Base-by-base conservation (phyloP, 2,113 vertebrate species). In the Clarias batrachus region DNA sequence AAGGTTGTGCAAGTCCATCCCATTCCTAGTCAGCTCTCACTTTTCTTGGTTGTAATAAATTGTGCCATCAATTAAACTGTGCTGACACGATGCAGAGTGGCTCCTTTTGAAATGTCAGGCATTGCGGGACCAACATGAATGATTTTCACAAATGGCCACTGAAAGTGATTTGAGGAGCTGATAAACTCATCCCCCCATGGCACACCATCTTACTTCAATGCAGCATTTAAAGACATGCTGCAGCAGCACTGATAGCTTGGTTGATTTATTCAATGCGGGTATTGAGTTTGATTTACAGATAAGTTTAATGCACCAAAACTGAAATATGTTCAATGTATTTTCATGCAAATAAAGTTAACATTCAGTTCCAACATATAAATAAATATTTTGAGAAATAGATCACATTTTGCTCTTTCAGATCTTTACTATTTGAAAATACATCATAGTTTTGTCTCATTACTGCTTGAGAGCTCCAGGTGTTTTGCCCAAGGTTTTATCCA, bases 1-100 rank as follows among this genome's bases (percentile, higher is more conserved):
- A 89, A 89, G 86, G 86, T 83, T 83, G 66, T 37, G 4, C 27
- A 3, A 52, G 57, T 70, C 48, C 41, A 21, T 81, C 66, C 71
- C 14, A 1, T 83, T 82, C 77, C 66, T 83, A 79, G 83, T 73
- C 83, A 71, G 76, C 84, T 73, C 81, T 86, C 81, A 83, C 80
- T 85, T 77, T 87, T 66, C 63, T 79, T 52, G 82, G 65, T 37
- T n/a, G 33, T 88, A 86, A 88, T 86, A 83, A 84, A 89, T 89
- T 65, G 74, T 83, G 30, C 59, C 86, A 88, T 89, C 82, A 88
- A 88, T 89, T 86, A 89, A 88, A 81, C 66, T 84, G 68, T 84
- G 84, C 23, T 89, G 89, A 88, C 89, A 81, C 27, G 48, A 85
- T 85, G 79, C 84, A 81, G 82, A 87, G 84, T 73, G 54, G 37